A percentile compares a stretch with the other conserved stretches of the same genome.
phyloP scores from a whole-genome alignment of 1,140 invertebrate genomes.

The Drosophila insularis region DNA sequence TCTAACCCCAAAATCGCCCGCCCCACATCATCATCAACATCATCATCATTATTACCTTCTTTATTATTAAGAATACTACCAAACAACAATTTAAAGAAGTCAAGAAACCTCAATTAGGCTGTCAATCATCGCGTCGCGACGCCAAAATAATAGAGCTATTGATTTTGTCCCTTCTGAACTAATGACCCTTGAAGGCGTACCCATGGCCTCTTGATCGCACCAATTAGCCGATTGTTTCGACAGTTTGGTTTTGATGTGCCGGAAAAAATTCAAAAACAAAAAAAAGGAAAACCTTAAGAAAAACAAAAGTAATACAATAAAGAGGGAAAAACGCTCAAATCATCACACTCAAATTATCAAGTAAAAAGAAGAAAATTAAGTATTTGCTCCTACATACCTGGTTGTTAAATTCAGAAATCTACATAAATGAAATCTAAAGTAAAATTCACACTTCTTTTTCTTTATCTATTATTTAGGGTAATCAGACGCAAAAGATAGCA shows the following conservation, averaged over 20 bases:
- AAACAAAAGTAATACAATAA: background rate
- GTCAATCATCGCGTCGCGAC: conserved; percentile 66
- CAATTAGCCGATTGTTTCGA: conserved; percentile 62
- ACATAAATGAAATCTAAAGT: too few species aligned
- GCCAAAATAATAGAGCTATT: conserved; percentile 74
- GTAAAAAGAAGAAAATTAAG: background rate
- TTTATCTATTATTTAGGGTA: too few species aligned
- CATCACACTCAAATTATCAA: too few species aligned
- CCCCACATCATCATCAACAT: background rate
- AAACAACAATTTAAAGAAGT: conserved; percentile 43
- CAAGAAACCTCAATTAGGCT: conserved; percentile 75
- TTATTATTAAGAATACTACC: background rate
- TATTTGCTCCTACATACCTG: background rate
- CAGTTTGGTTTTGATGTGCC: conserved; percentile 26
- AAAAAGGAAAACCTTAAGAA: background rate
- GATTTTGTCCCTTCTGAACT: conserved; percentile 55
- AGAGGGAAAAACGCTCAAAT: background rate
- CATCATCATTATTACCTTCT: background rate
- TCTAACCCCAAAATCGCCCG: conserved; percentile 1
- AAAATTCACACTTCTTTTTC: too few species aligned
- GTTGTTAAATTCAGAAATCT: background rate
- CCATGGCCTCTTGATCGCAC: conserved; percentile 59
- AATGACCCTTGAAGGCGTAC: conserved; percentile 56
- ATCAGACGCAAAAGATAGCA: too few species aligned
- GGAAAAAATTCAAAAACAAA: background rate